These are phyloP conservation scores for Pampus argenteus DNA, from an alignment of 2,797 vertebrate genomes.

Conservation along the genomic window DNA sequence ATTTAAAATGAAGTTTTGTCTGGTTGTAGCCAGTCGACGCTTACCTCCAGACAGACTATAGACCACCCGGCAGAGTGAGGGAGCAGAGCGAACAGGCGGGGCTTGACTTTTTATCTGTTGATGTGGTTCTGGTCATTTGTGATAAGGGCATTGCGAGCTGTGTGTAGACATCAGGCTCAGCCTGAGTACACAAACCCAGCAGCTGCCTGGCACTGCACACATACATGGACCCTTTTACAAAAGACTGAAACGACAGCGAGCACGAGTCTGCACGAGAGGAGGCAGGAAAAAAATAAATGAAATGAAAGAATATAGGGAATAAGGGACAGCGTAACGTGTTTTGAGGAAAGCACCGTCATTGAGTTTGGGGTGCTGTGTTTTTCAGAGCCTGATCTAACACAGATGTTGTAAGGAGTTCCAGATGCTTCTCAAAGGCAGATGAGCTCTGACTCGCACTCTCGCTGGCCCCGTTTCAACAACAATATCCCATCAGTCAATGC, in stretches of 20 bases:
- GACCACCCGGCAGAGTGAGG: conserved; percentile 34
- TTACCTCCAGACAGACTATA: conserved; percentile 9
- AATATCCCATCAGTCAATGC: conserved; percentile 72
- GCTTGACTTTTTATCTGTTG: conserved; percentile 72
- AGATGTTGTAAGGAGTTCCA: conserved; percentile 78
- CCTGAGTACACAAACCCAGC: conserved; percentile 81
- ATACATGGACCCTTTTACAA: conserved; percentile 52
- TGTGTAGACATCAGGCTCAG: conserved; percentile 76
- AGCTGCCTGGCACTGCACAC: conserved; percentile 64
- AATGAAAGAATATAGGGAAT: conserved; percentile 62
- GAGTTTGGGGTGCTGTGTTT: conserved; percentile 55
- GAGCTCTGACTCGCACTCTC: conserved; percentile 62
- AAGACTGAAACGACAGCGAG: conserved; percentile 60
- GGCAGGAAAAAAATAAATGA: conserved; percentile 42
- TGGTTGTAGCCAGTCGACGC: neutral
- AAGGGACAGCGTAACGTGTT: conserved; percentile 44
- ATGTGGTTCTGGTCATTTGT: conserved; percentile 80
- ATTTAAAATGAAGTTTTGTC: conserved; percentile 13
- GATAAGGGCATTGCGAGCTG: conserved; percentile 77
- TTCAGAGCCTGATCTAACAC: conserved; percentile 67
- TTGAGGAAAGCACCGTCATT: conserved; percentile 46
- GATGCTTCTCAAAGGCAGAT: conserved; percentile 73
- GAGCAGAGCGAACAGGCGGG: conserved; percentile 51
- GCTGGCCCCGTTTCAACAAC: conserved; percentile 66
- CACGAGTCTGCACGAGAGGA: conserved; percentile 26